Evolutionary conservation across 2,113 vertebrate species (phyloP).

Genomic region (Gorsachius goisagi): DNA sequence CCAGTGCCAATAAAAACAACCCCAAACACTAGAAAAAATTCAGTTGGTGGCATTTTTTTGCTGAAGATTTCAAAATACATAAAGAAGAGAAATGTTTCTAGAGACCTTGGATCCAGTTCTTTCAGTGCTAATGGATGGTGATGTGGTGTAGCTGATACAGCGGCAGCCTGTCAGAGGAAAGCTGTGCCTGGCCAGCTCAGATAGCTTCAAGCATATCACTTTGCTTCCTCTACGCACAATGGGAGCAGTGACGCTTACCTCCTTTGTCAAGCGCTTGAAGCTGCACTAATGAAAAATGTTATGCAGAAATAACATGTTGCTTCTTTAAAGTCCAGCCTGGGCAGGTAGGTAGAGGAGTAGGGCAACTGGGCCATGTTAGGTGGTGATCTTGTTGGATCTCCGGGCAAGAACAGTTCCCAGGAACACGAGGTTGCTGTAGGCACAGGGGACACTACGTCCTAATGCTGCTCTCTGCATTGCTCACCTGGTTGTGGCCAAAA

Average conservation of each 20-base stretch:
- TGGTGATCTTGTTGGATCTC: background rate
- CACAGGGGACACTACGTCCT: background rate
- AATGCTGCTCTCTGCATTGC: background rate
- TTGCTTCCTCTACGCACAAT: background rate
- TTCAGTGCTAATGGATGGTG: background rate
- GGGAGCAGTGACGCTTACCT: background rate
- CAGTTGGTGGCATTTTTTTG: background rate
- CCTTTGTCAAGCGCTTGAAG: background rate
- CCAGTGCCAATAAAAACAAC: background rate
- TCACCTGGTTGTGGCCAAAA: background rate
- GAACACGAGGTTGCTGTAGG: background rate
- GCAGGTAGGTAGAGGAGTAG: background rate
- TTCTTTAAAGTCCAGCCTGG: background rate
- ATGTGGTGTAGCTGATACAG: background rate
- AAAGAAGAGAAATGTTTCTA: background rate
- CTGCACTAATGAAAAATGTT: background rate
- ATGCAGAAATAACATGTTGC: background rate
- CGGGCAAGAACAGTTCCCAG: background rate
- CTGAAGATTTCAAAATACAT: background rate
- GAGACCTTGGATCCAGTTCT: background rate
- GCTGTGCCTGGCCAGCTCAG: background rate
- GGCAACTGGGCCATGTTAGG: background rate
- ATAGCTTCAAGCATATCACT: fast-evolving
- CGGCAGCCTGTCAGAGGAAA: background rate
- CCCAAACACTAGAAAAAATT: background rate